Base-by-base conservation (phyloP, 2,888 invertebrate species). In the Eledona agricola region DNA sequence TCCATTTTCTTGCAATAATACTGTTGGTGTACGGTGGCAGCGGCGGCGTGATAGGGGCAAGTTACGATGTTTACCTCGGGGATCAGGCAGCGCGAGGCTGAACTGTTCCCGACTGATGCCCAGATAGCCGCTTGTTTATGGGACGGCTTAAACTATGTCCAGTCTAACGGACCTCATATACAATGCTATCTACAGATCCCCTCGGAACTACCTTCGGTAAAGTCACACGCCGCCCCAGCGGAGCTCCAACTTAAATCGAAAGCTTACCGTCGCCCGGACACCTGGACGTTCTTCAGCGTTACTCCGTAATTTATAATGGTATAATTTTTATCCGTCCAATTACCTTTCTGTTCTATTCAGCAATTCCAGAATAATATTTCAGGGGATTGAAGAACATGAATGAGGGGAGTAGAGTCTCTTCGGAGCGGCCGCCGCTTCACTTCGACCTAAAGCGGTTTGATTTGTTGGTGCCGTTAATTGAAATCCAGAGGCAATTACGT, bases 401-500 rank as follows among this genome's bases (percentile, higher is more conserved):
- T 66, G 69, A 64, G 64, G 60, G 49, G 62, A n/a, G n/a, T n/a
- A n/a, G 59, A 61, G 70, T 59, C 61, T 68, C 68, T 67, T 67
- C 66, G 61, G n/a, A 58, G 60, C 53, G 57, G n/a, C n/a, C n/a
- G 50, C 34, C 64, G 66, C 66, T 66, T 65, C 66, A 66, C 67
- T 67, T 65, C 66, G 65, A 65, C 68, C 70, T 72, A 71, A 74
- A 74, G 71, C 77, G 74, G 75, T 77, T 78, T 78, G 78, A 78
- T 78, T 78, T 78, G 78, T 78, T 74, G 74, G 74, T 72, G 70
- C 71, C 76, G 77, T 78, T 78, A 78, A 78, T 78, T 78, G 78
- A 78, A 78, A 78, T 76, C 76, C 76, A 70, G 73, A 61, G 75
- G 76, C 77, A 77, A 78, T 78, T 78, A 78, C 75, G 74, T 67